Conservation (phyloP, 2,113 vertebrate species). For the Girardinichthys multiradiatus region DNA sequence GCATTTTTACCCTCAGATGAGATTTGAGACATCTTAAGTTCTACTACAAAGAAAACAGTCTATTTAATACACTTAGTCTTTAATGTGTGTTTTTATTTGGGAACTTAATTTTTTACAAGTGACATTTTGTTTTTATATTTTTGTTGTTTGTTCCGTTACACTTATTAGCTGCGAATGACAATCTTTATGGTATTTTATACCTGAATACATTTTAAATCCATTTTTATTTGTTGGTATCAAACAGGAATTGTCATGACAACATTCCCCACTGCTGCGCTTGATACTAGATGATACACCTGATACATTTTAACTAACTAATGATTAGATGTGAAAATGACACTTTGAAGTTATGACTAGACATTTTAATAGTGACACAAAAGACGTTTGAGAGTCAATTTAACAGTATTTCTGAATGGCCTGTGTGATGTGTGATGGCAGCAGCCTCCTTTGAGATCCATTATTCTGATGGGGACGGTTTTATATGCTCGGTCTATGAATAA, state of each 20-base stretch:
- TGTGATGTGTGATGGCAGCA: slow-evolving; percentile 30
- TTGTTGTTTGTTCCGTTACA: background rate
- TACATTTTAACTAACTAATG: too few species aligned
- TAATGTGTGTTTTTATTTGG: background rate
- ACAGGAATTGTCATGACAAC: slow-evolving; percentile 22
- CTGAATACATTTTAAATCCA: slow-evolving; percentile 29
- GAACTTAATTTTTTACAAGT: too few species aligned
- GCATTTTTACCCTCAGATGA: slow-evolving; percentile 5
- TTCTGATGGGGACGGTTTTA: slow-evolving; percentile 37
- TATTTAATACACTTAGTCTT: background rate
- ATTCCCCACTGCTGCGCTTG: background rate
- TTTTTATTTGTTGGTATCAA: slow-evolving; percentile 38
- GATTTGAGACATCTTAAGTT: background rate
- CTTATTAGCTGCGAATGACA: slow-evolving; percentile 22
- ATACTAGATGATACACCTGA: slow-evolving; percentile 36
- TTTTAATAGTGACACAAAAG: slow-evolving; percentile 43
- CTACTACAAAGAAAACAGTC: too few species aligned
- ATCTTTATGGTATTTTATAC: slow-evolving; percentile 5
- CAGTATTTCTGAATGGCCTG: slow-evolving; percentile 9
- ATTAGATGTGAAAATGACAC: slow-evolving; percentile 47
- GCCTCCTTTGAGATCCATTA: slow-evolving; percentile 52
- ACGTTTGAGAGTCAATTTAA: slow-evolving; percentile 48
- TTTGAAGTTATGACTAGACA: slow-evolving; percentile 27
- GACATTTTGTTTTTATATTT: background rate
- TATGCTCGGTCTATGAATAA: slow-evolving; percentile 21